Conservation (phyloP, 2,797 vertebrate genomes). For the Geotrypetes seraphini region DNA sequence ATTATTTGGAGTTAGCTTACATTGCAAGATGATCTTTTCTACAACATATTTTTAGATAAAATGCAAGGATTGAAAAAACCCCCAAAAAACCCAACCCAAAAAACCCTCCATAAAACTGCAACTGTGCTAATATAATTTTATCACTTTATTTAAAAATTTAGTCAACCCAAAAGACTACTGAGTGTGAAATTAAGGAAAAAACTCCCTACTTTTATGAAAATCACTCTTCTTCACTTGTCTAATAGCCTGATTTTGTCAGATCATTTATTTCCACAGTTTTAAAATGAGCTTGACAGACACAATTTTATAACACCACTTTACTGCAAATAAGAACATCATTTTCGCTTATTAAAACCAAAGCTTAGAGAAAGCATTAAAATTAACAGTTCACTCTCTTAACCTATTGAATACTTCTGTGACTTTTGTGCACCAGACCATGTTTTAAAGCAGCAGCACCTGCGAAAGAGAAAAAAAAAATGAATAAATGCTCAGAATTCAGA, state of each 20-base stretch:
- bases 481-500: too few species aligned
- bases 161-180: constrained; percentile 73
- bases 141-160: constrained; percentile 79
- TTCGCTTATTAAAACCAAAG: constrained; percentile 72
- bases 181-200: constrained; percentile 75
- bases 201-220: constrained; percentile 68
- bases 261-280: constrained; percentile 74
- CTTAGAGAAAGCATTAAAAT: constrained; percentile 71
- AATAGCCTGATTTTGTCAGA: constrained; percentile 73
- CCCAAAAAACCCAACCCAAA: too few species aligned
- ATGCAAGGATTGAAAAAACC: constrained; percentile 61
- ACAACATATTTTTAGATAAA: constrained; percentile 56
- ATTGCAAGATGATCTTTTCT: constrained; percentile 56
- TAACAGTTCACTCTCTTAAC: constrained; percentile 69
- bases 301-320: constrained; percentile 72
- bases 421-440: constrained; percentile 34
- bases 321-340: constrained; percentile 74
- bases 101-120: constrained; percentile 75
- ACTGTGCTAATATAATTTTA: constrained; percentile 74
- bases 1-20: constrained; percentile 46
- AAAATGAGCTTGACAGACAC: constrained; percentile 72
- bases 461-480: too few species aligned
- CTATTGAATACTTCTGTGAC: constrained; percentile 54
- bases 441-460: background rate
- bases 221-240: constrained; percentile 74